Evolutionary conservation across 2,797 vertebrate species (phyloP), one percentile per base, ranked within the genome.

Genomic region (Morus bassanus): DNA sequence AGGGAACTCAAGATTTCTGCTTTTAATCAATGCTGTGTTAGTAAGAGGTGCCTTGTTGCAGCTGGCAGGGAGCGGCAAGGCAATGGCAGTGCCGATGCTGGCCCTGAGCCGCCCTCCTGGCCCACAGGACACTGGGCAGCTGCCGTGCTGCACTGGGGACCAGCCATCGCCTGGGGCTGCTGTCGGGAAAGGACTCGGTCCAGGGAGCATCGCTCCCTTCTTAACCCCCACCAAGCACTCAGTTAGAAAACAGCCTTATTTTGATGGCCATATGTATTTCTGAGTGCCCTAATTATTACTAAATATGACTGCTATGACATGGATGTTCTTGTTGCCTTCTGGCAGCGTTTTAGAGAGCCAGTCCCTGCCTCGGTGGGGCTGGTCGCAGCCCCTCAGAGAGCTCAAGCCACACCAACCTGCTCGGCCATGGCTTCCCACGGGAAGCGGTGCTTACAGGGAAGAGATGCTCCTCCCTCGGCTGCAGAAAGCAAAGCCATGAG

Each of bases 131-230:
- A 17, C 9, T 3, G 11, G 30, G 50, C 68, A 53, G 25, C 33
- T 6, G 3, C 35, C 12, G 7, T 3, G 1, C 33, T 7, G 70
- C 46, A 63, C 50, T 74, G 60, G 48, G 64, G 22, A 70, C 17
- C 61, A 39, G 54, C 13, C 74, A 50, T 7, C 1, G 0, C 73
- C 50, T 2, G 37, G 30, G 18, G 13, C 24, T 28, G 4, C 33
- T 1, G 0, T 5, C 0, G 2, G 37, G 53, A 70, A 67, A 13
- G 5, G 43, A 63, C 22, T 30, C 0, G 0, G 64, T 56, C 57
- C 56, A 64, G 69, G 46, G 39, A 80, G 50, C 73, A 78, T 45
- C 50, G 3, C 41, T 63, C 41, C 30, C 37, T 88, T 59, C 57
- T 56, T 9, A 57, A 64, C 11, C 4, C 14, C 25, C 13, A 6